phyloP scores from a whole-genome alignment of 2,888 invertebrate genomes.

The Cremastinae sp. region DNA sequence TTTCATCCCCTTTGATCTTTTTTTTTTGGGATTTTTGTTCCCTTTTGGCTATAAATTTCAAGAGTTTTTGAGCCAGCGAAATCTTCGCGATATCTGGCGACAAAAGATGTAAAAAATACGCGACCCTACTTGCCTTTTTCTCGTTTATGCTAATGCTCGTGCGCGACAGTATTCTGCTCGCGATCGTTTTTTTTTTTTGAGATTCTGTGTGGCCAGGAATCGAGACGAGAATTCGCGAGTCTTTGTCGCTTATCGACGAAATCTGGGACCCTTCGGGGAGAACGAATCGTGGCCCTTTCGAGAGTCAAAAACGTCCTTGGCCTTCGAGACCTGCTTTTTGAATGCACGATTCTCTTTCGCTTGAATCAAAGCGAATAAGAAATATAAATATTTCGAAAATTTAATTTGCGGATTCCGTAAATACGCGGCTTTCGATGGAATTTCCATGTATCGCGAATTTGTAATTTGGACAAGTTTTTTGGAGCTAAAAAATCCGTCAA shows the following conservation, averaged over 20 bases:
- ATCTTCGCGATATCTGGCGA: neutral
- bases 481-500: too few species aligned
- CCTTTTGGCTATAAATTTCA: too few species aligned
- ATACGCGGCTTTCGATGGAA: too few species aligned
- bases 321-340: constrained; percentile 24
- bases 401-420: too few species aligned
- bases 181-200: constrained; percentile 21
- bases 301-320: constrained; percentile 25
- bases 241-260: constrained; percentile 40
- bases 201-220: constrained; percentile 18
- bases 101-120: constrained; percentile 19
- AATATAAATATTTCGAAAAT: too few species aligned
- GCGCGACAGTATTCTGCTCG: constrained; percentile 32
- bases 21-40: too few species aligned
- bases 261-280: constrained; percentile 42
- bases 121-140: constrained; percentile 10
- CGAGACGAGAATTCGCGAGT: neutral
- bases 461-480: too few species aligned
- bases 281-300: constrained; percentile 19
- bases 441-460: too few species aligned
- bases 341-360: constrained; percentile 16
- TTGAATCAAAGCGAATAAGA: constrained; percentile 8
- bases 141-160: constrained; percentile 51
- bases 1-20: too few species aligned
- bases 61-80: too few species aligned